Evolutionary conservation across 2,888 invertebrate species (phyloP).

Genomic region (Orthosia gothica): DNA sequence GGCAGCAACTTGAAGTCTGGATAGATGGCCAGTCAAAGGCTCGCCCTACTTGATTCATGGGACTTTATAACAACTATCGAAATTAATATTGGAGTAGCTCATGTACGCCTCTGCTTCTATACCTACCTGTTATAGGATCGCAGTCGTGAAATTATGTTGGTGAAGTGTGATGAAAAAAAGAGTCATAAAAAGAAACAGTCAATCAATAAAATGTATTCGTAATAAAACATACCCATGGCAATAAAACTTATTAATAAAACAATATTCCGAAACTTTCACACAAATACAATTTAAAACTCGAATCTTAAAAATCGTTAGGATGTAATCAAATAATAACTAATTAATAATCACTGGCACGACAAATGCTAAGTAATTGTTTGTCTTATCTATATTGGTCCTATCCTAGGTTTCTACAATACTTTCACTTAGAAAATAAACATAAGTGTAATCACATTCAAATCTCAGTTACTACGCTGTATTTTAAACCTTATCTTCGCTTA

Average conservation of each 20-base stretch:
- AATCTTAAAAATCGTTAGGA: constrained; percentile 23
- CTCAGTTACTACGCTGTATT: constrained; percentile 19
- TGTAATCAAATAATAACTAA: constrained; percentile 54
- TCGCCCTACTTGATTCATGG: neutral
- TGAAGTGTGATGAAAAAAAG: neutral
- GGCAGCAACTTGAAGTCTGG: neutral
- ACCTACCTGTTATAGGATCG: neutral
- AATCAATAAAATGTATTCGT: constrained; percentile 50
- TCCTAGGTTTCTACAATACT: constrained; percentile 45
- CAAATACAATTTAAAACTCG: constrained; percentile 36
- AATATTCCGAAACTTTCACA: constrained; percentile 53
- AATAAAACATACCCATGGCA: constrained; percentile 55
- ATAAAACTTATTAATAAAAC: constrained; percentile 55
- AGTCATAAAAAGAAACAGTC: constrained; percentile 22
- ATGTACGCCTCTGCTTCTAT: neutral
- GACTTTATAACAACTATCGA: too few relatives aligned
- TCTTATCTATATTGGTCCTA: constrained; percentile 39
- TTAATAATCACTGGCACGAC: constrained; percentile 52
- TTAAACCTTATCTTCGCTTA: constrained; percentile 87
- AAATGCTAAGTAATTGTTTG: constrained; percentile 50
- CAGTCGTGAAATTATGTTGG: neutral
- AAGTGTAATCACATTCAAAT: constrained; percentile 55
- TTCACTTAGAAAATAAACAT: constrained; percentile 56
- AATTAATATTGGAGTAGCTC: neutral
- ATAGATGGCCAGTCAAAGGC: neutral